Percentiles rank a stretch among this genome's conserved stretches.
These are phyloP conservation scores for Hylyphantes graminicola DNA, from an alignment of 1,140 invertebrate genomes.

Conservation along the genomic window DNA sequence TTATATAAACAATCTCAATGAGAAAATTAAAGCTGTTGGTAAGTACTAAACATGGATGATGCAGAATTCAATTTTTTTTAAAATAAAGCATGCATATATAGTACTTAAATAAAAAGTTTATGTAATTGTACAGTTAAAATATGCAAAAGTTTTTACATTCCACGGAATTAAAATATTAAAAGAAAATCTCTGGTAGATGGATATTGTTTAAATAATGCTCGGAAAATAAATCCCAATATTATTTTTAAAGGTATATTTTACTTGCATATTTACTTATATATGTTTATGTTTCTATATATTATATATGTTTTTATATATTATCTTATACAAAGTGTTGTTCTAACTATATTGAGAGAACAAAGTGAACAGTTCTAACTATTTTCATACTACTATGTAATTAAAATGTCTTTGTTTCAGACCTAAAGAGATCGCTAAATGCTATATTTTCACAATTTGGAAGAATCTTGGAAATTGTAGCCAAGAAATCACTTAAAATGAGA, in stretches of 20 bases:
- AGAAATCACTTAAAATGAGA: conserved; percentile 97
- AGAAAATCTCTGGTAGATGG: too few relatives aligned
- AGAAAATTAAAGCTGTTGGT: conserved; percentile 89
- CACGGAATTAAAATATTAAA: too few relatives aligned
- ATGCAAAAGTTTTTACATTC: too few relatives aligned
- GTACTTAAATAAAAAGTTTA: too few relatives aligned
- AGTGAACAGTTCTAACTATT: background rate
- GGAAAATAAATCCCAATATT: too few relatives aligned
- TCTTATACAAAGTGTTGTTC: background rate
- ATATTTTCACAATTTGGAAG: conserved; percentile 99
- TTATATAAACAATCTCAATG: conserved; percentile 99
- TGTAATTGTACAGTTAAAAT: too few relatives aligned
- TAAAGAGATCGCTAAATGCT: conserved; percentile 98
- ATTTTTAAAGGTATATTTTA: background rate
- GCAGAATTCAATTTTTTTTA: background rate
- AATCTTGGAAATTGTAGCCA: conserved; percentile 96
- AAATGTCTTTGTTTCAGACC: conserved; percentile 73
- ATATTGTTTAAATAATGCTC: too few relatives aligned
- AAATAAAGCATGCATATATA: background rate
- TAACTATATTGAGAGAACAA: too few relatives aligned
- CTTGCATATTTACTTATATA: background rate
- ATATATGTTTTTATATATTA: background rate
- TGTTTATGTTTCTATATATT: background rate
- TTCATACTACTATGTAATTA: background rate
- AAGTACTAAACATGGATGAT: background rate